Conservation (phyloP, 35 echinoderm and acorn worm genomes). For the Lytechinus variegatus region DNA sequence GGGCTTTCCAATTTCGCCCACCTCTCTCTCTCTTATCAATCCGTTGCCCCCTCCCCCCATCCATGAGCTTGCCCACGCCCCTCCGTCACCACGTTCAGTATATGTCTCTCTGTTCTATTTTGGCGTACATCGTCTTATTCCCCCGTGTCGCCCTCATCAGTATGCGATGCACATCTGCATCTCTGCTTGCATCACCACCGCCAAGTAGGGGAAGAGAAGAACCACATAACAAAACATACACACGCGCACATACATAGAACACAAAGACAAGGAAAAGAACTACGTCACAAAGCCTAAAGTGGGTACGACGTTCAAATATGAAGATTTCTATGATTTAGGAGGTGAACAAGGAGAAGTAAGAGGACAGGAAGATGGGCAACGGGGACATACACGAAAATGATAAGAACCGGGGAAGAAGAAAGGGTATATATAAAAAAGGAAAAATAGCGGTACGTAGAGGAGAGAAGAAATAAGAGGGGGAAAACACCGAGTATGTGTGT, state of each 20-base stretch:
- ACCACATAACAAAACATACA: not conserved
- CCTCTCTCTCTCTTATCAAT: no score
- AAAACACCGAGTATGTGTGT: not conserved
- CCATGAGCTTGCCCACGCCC: no score
- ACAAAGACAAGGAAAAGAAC: not conserved
- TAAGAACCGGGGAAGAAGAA: no score
- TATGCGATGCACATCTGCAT: not conserved
- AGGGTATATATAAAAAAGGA: no score
- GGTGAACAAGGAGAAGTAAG: no score
- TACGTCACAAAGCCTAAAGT: not conserved
- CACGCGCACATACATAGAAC: not conserved
- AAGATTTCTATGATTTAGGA: not conserved
- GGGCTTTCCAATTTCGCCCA: no score
- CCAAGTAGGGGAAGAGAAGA: not conserved
- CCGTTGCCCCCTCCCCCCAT: no score
- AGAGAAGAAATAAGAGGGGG: not conserved
- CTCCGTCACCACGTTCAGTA: no score
- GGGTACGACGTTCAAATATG: not conserved
- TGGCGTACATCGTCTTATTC: no score
- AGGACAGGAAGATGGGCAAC: no score
- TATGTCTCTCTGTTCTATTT: no score
- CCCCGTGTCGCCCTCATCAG: not conserved
- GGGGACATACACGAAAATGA: no score
- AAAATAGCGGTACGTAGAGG: not conserved
- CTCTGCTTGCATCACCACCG: not conserved